Percentiles rank a stretch among this genome's conserved stretches.
phyloP scores from a whole-genome alignment of 1,140 invertebrate species.

The Halesus radiatus region DNA sequence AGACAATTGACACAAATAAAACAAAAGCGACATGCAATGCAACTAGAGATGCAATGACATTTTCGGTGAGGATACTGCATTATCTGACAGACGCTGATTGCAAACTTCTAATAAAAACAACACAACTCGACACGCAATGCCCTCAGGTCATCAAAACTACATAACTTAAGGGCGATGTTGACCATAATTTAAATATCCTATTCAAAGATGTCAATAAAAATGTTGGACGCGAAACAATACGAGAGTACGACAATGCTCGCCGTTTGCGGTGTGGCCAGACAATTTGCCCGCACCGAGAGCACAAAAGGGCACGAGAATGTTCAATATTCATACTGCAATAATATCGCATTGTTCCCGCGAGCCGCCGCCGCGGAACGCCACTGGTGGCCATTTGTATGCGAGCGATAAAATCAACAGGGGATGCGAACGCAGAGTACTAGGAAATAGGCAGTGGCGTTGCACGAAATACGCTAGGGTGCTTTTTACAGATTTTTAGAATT shows the following conservation, averaged over 20 bases:
- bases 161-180: not conserved
- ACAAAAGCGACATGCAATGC: too few relatives aligned
- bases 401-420: constrained; percentile 13
- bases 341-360: not conserved
- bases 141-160: too few relatives aligned
- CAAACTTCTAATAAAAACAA: too few relatives aligned
- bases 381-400: constrained; percentile 9
- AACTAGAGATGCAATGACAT: too few relatives aligned
- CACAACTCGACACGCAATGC: too few relatives aligned
- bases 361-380: not conserved
- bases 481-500: too few relatives aligned
- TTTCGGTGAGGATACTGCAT: too few relatives aligned
- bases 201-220: constrained; percentile 16
- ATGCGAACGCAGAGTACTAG: constrained; percentile 8
- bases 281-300: constrained; percentile 1
- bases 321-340: not conserved
- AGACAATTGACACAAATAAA: too few relatives aligned
- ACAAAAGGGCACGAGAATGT: not conserved
- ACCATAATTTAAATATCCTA: constrained; percentile 16
- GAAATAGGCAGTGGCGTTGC: not conserved
- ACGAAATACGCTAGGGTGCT: not conserved
- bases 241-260: not conserved
- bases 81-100: too few relatives aligned
- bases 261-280: not conserved
- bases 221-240: constrained; percentile 1